A percentile compares a stretch with the other conserved stretches of the same genome.
Conservation (phyloP, 2,888 invertebrate genomes). For the Anthoptus insignis region DNA sequence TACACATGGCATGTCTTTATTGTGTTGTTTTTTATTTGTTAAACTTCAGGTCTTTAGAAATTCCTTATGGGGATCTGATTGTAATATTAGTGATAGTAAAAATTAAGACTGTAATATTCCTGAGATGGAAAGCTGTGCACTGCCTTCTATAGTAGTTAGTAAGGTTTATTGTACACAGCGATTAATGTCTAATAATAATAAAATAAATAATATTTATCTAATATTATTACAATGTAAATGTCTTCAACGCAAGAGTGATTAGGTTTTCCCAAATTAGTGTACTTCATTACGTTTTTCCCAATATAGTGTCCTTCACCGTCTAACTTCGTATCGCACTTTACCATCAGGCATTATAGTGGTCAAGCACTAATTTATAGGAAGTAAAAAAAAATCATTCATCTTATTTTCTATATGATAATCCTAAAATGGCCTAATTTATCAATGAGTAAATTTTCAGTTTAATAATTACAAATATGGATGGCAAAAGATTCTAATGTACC, state of each 20-base stretch:
- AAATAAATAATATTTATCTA: too few species aligned
- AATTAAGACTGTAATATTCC: constrained; percentile 28
- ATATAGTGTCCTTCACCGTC: too few species aligned
- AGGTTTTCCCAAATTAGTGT: too few species aligned
- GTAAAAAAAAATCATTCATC: too few species aligned
- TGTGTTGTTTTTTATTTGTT: constrained; percentile 12
- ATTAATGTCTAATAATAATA: neutral
- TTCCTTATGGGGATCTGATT: constrained; percentile 3
- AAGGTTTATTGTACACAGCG: constrained; percentile 16
- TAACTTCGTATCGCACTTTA: too few species aligned
- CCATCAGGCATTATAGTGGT: too few species aligned
- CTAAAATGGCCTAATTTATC: neutral
- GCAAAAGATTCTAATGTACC: too few species aligned
- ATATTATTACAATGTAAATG: too few species aligned
- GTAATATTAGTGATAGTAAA: constrained; percentile 14
- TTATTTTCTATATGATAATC: neutral
- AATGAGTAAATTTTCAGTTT: neutral
- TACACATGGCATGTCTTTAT: neutral
- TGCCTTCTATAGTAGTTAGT: constrained; percentile 15
- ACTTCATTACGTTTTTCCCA: too few species aligned
- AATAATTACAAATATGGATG: too few species aligned
- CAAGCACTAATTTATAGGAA: too few species aligned
- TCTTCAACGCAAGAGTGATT: too few species aligned
- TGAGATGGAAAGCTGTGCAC: constrained; percentile 15
- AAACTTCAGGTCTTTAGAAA: neutral